phyloP scores from a whole-genome alignment of 2,113 vertebrate genomes.

The Ascaphus truei region DNA sequence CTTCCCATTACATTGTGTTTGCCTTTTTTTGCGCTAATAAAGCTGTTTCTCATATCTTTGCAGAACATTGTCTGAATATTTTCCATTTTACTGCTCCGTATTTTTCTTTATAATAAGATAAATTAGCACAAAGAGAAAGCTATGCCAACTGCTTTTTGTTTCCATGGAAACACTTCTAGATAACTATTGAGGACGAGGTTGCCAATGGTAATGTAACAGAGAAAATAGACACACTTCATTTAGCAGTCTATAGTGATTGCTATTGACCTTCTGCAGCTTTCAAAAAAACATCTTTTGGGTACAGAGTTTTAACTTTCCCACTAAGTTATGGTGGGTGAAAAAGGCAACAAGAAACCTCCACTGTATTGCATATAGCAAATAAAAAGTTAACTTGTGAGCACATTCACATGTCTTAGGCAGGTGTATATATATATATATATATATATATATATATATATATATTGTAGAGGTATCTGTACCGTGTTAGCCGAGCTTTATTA shows the following conservation, averaged over 20 bases:
- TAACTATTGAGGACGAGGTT: constrained; percentile 65
- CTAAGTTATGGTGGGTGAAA: too few species aligned
- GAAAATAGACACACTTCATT: constrained; percentile 72
- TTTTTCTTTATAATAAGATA: constrained; percentile 67
- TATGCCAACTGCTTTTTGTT: constrained; percentile 73
- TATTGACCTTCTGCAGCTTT: neutral
- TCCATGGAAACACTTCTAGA: constrained; percentile 74
- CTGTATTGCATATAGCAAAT: too few species aligned
- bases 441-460: too few species aligned
- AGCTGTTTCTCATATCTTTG: constrained; percentile 38
- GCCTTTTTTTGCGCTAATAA: neutral
- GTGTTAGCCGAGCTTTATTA: too few species aligned
- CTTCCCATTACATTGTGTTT: neutral
- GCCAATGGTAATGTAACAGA: constrained; percentile 71
- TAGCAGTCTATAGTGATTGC: constrained; percentile 56
- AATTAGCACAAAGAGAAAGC: constrained; percentile 68
- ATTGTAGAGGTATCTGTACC: too few species aligned
- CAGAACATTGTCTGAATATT: constrained; percentile 60
- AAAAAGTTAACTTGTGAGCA: too few species aligned
- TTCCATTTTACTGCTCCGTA: constrained; percentile 63
- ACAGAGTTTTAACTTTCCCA: too few species aligned
- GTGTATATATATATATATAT: too few species aligned
- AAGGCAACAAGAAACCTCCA: too few species aligned
- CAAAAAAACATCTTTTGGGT: neutral
- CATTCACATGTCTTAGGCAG: too few species aligned